These are phyloP conservation scores for Hirtodrosophila alboralis DNA, from an alignment of 2,888 invertebrate genomes.

Conservation along the genomic window DNA sequence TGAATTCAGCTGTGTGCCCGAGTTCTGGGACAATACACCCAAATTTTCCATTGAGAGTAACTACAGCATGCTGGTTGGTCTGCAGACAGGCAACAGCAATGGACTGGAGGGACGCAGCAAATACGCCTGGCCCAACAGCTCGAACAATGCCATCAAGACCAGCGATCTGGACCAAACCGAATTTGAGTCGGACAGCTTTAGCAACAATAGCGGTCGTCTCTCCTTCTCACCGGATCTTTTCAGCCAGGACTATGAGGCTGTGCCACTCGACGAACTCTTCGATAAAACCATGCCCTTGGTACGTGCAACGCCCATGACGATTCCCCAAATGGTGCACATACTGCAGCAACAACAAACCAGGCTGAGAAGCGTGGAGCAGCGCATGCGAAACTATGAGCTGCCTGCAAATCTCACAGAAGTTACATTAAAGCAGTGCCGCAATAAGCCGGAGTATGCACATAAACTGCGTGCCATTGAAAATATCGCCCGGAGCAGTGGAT, in stretches of 20 bases:
- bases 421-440: slow-evolving; percentile 56
- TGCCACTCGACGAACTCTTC: slow-evolving; percentile 80
- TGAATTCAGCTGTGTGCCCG: slow-evolving; percentile 78
- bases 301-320: slow-evolving; percentile 35
- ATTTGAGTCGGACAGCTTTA: slow-evolving; percentile 68
- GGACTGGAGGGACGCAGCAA: slow-evolving; percentile 76
- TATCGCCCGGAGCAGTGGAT: slow-evolving; percentile 70
- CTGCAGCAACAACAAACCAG: slow-evolving; percentile 71
- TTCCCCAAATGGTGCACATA: slow-evolving; percentile 71
- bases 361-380: slow-evolving; percentile 64
- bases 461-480: slow-evolving; percentile 74
- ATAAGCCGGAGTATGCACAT: slow-evolving; percentile 63
- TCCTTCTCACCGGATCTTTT: slow-evolving; percentile 77
- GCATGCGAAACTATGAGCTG: slow-evolving; percentile 62
- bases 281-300: slow-evolving; percentile 43
- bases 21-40: slow-evolving; percentile 62
- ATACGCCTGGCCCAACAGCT: slow-evolving; percentile 77
- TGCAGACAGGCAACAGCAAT: slow-evolving; percentile 74
- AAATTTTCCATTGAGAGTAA: slow-evolving; percentile 79
- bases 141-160: slow-evolving; percentile 66
- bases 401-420: slow-evolving; percentile 42
- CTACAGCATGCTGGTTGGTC: slow-evolving; percentile 81
- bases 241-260: slow-evolving; percentile 73
- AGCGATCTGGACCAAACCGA: slow-evolving; percentile 79
- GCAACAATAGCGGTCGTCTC: slow-evolving; percentile 63